A percentile compares a stretch with the other conserved stretches of the same genome.
Conservation (phyloP, 2,797 vertebrate genomes). For the Halcyon smyrnensis region DNA sequence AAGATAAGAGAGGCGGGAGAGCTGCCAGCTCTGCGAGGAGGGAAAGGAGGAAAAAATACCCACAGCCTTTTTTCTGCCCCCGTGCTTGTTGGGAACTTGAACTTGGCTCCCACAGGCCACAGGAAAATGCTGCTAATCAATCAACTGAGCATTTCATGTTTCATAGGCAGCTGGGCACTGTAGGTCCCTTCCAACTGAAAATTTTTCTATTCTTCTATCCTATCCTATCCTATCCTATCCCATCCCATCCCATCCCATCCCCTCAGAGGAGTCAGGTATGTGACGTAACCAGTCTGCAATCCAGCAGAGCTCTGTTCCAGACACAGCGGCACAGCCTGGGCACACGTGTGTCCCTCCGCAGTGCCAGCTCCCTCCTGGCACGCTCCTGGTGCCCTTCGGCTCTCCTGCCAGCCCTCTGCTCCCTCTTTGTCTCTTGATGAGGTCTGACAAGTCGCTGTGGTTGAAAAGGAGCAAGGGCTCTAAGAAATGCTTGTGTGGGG, state of each 20-base stretch:
- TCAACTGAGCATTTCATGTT: not conserved
- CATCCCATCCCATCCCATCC: not conserved
- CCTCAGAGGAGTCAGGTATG: not conserved
- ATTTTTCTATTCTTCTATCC: not conserved
- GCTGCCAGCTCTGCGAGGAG: not conserved
- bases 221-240: not conserved
- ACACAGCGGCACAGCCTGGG: rapidly evolving
- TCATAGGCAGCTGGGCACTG: not conserved
- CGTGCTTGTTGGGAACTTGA: rapidly evolving
- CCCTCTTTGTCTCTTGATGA: not conserved
- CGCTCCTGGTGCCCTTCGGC: not conserved
- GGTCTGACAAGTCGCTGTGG: not conserved
- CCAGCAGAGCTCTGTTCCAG: not conserved
- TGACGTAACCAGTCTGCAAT: not conserved
- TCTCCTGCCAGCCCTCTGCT: not conserved
- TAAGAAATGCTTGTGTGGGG: not conserved
- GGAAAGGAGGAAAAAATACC: not conserved
- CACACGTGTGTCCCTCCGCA: not conserved
- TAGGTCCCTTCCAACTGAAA: not conserved
- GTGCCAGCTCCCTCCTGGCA: not conserved
- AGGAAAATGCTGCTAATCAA: not conserved
- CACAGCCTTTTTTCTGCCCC: not conserved
- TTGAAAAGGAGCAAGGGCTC: not conserved
- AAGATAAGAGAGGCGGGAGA: conserved; percentile 46
- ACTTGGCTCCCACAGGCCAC: not conserved